Percentiles rank a stretch among this genome's conserved stretches.
Evolutionary conservation across 2,888 invertebrate species (phyloP).

Genomic region (Adineta ricciae): DNA sequence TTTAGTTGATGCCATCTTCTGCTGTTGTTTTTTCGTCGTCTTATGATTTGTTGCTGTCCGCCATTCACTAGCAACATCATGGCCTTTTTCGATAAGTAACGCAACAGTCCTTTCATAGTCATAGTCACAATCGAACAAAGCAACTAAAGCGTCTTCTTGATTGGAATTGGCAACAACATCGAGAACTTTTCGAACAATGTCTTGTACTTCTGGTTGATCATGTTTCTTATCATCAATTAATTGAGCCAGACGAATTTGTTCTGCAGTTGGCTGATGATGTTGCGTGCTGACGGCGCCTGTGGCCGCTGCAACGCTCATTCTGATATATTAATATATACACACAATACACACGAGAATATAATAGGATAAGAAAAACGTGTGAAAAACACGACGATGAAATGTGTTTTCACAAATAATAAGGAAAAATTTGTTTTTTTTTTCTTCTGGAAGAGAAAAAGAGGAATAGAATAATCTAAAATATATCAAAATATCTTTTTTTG

Average conservation of each 20-base stretch:
- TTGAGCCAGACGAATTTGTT: slow-evolving; percentile 18
- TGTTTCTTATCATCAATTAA: slow-evolving; percentile 21
- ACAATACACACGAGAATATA: background rate
- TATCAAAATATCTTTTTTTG: background rate
- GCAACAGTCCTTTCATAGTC: background rate
- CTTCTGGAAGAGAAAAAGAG: background rate
- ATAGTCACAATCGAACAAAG: slow-evolving; percentile 7
- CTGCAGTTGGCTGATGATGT: background rate
- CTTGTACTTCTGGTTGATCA: slow-evolving; percentile 19
- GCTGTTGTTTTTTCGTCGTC: background rate
- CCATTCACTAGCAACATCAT: slow-evolving; percentile 9
- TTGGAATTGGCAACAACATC: slow-evolving; percentile 1
- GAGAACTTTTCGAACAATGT: background rate
- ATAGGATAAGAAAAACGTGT: background rate
- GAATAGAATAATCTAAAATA: background rate
- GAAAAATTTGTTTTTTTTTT: background rate
- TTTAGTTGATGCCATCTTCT: background rate
- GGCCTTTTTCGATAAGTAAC: slow-evolving; percentile 17
- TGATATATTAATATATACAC: background rate
- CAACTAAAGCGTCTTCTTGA: background rate
- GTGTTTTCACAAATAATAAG: background rate
- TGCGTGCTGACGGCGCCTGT: background rate
- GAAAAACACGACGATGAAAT: background rate
- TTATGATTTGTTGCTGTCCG: background rate
- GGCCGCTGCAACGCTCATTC: slow-evolving; percentile 3